A percentile compares a stretch with the other conserved stretches of the same genome.
phyloP scores from a whole-genome alignment of 2,113 vertebrate genomes.

The Thymallus thymallus region DNA sequence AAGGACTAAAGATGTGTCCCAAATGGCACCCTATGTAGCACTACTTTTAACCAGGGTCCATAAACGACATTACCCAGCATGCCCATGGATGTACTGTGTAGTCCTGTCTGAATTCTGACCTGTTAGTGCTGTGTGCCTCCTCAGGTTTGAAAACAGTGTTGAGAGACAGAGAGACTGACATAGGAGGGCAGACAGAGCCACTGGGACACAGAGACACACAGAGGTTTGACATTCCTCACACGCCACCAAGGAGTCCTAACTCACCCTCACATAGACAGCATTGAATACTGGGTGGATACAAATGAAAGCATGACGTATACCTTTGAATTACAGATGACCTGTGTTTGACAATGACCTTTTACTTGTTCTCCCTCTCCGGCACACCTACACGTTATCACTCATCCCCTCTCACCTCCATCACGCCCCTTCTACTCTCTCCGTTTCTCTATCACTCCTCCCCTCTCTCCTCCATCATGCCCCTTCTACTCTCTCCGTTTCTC shows the following conservation, averaged over 20 bases:
- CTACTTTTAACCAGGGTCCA: too few relatives aligned
- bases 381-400: background rate
- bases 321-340: background rate
- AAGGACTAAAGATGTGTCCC: too few relatives aligned
- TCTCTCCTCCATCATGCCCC: background rate
- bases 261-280: conserved; percentile 14
- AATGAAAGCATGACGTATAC: background rate
- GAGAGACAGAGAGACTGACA: conserved; percentile 43
- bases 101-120: background rate
- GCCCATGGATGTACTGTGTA: conserved; percentile 4
- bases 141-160: conserved; percentile 59
- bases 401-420: background rate
- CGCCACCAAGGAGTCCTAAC: conserved; percentile 40
- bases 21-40: too few relatives aligned
- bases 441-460: background rate
- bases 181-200: conserved; percentile 45
- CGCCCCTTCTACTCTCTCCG: too few relatives aligned
- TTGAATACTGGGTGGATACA: background rate
- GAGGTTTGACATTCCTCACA: conserved; percentile 50
- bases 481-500: background rate
- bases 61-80: conserved; percentile 13
- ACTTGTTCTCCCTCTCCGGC: background rate
- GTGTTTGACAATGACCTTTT: background rate
- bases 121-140: conserved; percentile 46
- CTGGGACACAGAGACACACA: conserved; percentile 53